Conservation (phyloP, 1,140 invertebrate species). For the Cydia amplana region DNA sequence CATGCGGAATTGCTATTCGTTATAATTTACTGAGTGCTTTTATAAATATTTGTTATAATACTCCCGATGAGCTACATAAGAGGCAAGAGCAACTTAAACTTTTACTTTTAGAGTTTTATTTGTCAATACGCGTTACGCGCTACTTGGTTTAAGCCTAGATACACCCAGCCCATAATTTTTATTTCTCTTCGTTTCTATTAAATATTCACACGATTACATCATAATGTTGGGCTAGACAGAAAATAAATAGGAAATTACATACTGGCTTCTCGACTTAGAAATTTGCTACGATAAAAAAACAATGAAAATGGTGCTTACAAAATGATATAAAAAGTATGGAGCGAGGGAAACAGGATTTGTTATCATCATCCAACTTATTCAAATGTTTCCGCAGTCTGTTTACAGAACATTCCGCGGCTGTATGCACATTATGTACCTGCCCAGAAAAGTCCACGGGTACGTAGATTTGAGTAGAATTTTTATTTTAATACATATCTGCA, state of each 20-base stretch:
- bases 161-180: too few species aligned
- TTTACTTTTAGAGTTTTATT: neutral
- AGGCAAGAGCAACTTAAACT: neutral
- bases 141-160: too few species aligned
- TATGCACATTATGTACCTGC: too few species aligned
- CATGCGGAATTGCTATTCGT: constrained; percentile 27
- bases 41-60: neutral
- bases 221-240: too few species aligned
- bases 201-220: too few species aligned
- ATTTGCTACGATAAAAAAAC: neutral
- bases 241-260: too few species aligned
- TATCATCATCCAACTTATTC: neutral
- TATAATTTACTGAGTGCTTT: constrained; percentile 29
- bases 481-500: too few species aligned
- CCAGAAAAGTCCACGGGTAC: neutral
- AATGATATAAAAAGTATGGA: neutral
- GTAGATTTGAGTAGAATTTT: neutral
- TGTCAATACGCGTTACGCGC: neutral
- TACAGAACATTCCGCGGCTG: neutral
- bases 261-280: neutral
- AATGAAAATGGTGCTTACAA: neutral
- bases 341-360: neutral
- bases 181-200: too few species aligned
- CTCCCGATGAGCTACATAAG: neutral
- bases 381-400: neutral